phyloP scores from a whole-genome alignment of 1,140 invertebrate genomes.

The Episyrphus balteatus region DNA sequence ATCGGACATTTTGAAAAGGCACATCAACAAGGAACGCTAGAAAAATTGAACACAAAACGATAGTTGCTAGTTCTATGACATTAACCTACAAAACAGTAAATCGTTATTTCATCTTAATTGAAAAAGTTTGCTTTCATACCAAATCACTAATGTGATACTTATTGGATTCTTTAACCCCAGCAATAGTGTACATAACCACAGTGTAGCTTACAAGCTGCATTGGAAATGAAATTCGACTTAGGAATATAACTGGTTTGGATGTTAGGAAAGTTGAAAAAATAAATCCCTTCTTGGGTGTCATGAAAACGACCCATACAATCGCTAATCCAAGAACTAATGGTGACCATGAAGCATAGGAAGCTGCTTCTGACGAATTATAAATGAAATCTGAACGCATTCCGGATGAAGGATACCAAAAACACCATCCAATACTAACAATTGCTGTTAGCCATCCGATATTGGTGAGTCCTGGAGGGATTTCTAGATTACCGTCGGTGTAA shows the following conservation, averaged over 20 bases:
- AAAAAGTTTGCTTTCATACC: slow-evolving; percentile 9
- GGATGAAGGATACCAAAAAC: slow-evolving; percentile 48
- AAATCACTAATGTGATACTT: slow-evolving; percentile 18
- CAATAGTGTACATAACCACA: slow-evolving; percentile 20
- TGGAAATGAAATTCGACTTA: slow-evolving; percentile 20
- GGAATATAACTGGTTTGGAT: slow-evolving; percentile 11
- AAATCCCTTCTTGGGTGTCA: slow-evolving; percentile 9
- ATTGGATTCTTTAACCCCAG: slow-evolving; percentile 14
- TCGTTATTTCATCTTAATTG: neutral
- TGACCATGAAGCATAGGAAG: slow-evolving; percentile 51
- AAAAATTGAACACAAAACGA: slow-evolving; percentile 25
- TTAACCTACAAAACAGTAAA: slow-evolving; percentile 9
- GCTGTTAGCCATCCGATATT: slow-evolving; percentile 38
- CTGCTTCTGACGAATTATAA: slow-evolving; percentile 48
- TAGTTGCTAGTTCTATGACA: slow-evolving; percentile 11
- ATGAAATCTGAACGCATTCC: slow-evolving; percentile 46
- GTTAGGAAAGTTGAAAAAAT: slow-evolving; percentile 9
- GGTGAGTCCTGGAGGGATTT: slow-evolving; percentile 35
- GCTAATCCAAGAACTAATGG: slow-evolving; percentile 49
- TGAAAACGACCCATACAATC: slow-evolving; percentile 44
- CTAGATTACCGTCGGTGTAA: slow-evolving; percentile 39
- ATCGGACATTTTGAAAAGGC: slow-evolving; percentile 44
- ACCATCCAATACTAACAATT: slow-evolving; percentile 39
- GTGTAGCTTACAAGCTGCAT: slow-evolving; percentile 18
- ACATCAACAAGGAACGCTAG: slow-evolving; percentile 43